Evolutionary conservation across 2,888 invertebrate species (phyloP).

Genomic region (Perithous albicinctus): DNA sequence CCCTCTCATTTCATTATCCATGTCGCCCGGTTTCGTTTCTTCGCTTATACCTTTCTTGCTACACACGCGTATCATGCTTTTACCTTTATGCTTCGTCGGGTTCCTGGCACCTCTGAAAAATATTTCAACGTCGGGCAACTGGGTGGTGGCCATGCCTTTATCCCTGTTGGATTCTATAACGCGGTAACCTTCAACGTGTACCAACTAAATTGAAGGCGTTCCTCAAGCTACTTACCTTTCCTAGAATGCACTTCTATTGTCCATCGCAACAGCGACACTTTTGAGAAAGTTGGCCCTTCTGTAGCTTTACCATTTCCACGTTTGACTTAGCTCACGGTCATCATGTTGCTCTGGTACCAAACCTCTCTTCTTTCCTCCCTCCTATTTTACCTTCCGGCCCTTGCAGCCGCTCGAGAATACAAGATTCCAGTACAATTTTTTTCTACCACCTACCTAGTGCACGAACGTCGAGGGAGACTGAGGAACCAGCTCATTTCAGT

Average conservation of each 20-base stretch:
- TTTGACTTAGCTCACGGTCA: neutral
- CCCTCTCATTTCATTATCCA: conserved; percentile 54
- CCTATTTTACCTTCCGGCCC: conserved; percentile 30
- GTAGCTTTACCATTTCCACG: conserved; percentile 1
- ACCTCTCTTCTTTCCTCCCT: conserved; percentile 38
- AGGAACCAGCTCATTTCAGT: conserved; percentile 17
- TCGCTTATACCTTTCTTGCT: conserved; percentile 66
- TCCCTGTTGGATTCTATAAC: neutral
- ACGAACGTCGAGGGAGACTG: neutral
- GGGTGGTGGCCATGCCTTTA: neutral
- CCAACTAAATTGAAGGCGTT: conserved; percentile 1
- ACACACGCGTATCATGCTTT: conserved; percentile 50
- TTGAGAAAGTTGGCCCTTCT: conserved; percentile 10
- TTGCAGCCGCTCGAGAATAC: conserved; percentile 34
- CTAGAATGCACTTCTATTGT: conserved; percentile 41
- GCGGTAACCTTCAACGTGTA: neutral
- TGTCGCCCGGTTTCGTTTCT: conserved; percentile 52
- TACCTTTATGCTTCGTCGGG: conserved; percentile 43
- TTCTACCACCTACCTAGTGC: neutral
- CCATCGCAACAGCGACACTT: conserved; percentile 29
- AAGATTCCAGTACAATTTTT: conserved; percentile 12
- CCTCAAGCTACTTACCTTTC: conserved; percentile 39
- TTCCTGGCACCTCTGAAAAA: conserved; percentile 75
- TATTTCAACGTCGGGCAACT: conserved; percentile 62
- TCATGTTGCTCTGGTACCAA: conserved; percentile 35